Base-by-base conservation (phyloP, 2,797 vertebrate species). In the Cheirogaleus major region DNA sequence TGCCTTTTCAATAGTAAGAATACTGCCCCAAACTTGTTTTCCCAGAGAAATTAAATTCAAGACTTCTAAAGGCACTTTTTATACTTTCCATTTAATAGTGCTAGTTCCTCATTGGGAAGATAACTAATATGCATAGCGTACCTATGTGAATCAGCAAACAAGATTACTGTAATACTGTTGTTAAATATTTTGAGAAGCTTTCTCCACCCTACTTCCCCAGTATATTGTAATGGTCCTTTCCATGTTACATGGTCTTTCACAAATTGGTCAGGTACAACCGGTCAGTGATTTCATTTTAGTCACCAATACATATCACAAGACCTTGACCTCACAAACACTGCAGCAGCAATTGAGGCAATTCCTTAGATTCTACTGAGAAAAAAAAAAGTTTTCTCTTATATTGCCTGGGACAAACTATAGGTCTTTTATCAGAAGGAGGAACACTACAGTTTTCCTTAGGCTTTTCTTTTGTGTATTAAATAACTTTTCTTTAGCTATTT, bases 311-410 rank as follows among this genome's bases (percentile, higher is more conserved):
- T 73, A 73, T 79, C 41, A 67, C 20, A 13, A 82, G 48, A 85
- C 45, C 65, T 79, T 27, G 14, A 89, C 57, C n/a, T 84, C 43
- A 85, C 38, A 41, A 84, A 94, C 92, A 63, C 55, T 67, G 18
- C 32, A 83, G 79, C 23, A 96, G 38, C 25, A 96, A 22, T 52
- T 94, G 69, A 87, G 30, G 69, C 35, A 76, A 82, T 87, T 91
- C 11, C 14, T 87, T 91, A 61, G 14, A 87, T 82, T 91, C n/a
- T 85, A 23, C 38, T 27, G 35, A 32, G 15, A 67, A 13, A 10
- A 45, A 67, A 61, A 13, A 30, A 12, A 61, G 61, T 63, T 63
- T 11, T 92, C 18, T 84, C 4, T 41, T 25, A 52, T 67, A 84
- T 89, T 92, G 52, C 35, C 25, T 41, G 48, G 27, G 48, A 92